Conservation (phyloP, 1,140 invertebrate species). For the Chrysomallon squamiferum region DNA sequence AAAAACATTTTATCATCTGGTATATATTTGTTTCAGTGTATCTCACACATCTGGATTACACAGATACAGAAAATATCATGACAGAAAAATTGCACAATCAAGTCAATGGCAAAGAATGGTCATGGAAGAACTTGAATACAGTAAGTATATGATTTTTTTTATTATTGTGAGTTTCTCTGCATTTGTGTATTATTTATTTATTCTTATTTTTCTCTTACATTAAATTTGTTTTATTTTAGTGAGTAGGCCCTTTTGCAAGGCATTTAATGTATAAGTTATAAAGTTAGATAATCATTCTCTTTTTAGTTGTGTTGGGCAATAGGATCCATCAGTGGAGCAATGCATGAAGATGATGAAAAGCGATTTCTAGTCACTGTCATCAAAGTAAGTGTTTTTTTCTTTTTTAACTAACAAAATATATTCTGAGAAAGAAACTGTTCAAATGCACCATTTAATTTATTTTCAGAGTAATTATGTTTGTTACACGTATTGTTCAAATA, state of each 20-base stretch:
- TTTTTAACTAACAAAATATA: too few relatives aligned
- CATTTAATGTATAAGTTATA: too few relatives aligned
- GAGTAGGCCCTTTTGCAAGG: too few relatives aligned
- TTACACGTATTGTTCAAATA: not conserved
- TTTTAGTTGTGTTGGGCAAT: slow-evolving; percentile 96
- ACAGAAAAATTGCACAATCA: slow-evolving; percentile 98
- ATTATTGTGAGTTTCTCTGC: not conserved
- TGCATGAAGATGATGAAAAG: slow-evolving; percentile 99
- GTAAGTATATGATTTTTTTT: slow-evolving; percentile 66
- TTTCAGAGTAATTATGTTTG: not conserved
- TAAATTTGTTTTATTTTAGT: not conserved
- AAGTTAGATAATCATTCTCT: too few relatives aligned
- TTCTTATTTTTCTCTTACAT: not conserved
- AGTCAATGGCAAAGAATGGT: slow-evolving; percentile 99
- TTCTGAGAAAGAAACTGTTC: too few relatives aligned
- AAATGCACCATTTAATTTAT: too few relatives aligned
- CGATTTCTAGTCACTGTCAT: slow-evolving; percentile 99
- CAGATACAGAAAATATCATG: slow-evolving; percentile 98
- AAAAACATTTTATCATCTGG: too few relatives aligned
- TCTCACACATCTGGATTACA: slow-evolving; percentile 97
- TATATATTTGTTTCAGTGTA: slow-evolving; percentile 77
- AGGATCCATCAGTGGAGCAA: slow-evolving; percentile 98
- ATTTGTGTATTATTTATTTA: not conserved
- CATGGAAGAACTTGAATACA: slow-evolving; percentile 99
- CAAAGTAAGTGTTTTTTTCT: slow-evolving; percentile 68